Base-by-base conservation (phyloP, 2,113 vertebrate species). In the Tinamus guttatus region DNA sequence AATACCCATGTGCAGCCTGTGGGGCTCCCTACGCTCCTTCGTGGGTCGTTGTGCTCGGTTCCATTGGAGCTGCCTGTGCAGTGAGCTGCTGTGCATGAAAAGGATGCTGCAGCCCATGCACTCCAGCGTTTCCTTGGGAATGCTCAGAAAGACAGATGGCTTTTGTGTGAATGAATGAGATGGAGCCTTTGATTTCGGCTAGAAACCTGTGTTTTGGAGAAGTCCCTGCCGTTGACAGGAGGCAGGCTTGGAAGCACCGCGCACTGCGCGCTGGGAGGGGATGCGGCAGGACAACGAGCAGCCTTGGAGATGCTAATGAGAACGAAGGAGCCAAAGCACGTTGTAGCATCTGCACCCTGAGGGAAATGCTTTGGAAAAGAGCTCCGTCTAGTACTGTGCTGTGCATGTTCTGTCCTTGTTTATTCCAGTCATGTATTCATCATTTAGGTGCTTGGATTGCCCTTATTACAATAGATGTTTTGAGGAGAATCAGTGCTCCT, bases 361-460 rank as follows among this genome's bases (percentile, higher is more conserved):
- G 64, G 28, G 47, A 70, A 70, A 65, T 12, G 6, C 45, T 86
- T n/a, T 7, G 32, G 28, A 25, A 36, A 40, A 84, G 77, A 28
- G 16, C 58, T 84, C 62, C 13, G 11, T 32, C 34, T 63, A 32
- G 25, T 24, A 5, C 43, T 89, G 52, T 49, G 24, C 36, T 43
- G 36, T 2, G 11, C 22, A 1, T 75, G 8, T 59, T 90, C 68
- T 89, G 67, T 89, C 60, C 60, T 75, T 71, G 43, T 89, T 94
- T 92, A 43, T 54, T 94, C 83, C 86, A 54, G 65, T 40, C 51
- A 43, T 47, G 60, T 91, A 13, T 85, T 93, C 82, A 7, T 41
- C 68, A 85, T 76, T 60, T 59, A 83, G 68, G 81, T 91, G 54
- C 59, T 89, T 67, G 43, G 49, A 30, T 49, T 41, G 40, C 40